A percentile compares a stretch with the other conserved stretches of the same genome.
Evolutionary conservation across 2,888 invertebrate genomes (phyloP).

Genomic region (Apodemia duryi): DNA sequence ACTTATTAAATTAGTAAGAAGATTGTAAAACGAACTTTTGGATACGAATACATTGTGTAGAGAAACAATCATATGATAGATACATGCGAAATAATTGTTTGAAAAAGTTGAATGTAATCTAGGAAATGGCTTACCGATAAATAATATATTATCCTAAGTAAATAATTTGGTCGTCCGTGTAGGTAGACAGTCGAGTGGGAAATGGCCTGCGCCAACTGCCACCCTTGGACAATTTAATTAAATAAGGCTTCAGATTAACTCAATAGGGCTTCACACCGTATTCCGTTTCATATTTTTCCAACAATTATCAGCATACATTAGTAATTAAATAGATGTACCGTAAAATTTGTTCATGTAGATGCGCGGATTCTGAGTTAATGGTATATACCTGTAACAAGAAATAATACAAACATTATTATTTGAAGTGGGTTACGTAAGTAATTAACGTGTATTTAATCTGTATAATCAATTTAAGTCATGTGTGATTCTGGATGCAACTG

Average conservation of each 20-base stretch:
- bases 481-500: no score
- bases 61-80: neutral
- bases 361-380: neutral
- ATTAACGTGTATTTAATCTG: neutral
- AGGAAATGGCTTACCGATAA: conserved; percentile 17
- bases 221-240: conserved; percentile 74
- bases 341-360: neutral
- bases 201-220: conserved; percentile 55
- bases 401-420: conserved; percentile 54
- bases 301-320: conserved; percentile 23
- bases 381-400: conserved; percentile 66
- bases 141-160: conserved; percentile 18
- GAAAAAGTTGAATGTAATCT: conserved; percentile 20
- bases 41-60: neutral
- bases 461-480: no score
- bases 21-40: no score
- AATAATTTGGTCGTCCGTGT: conserved; percentile 41
- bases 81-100: neutral
- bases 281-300: conserved; percentile 67
- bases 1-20: no score
- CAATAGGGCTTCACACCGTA: conserved; percentile 68
- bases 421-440: neutral
- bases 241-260: conserved; percentile 77
- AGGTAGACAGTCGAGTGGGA: conserved; percentile 46
- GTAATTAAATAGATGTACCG: conserved; percentile 8